Percentiles rank a stretch among this genome's conserved stretches.
phyloP scores from a whole-genome alignment of 2,888 invertebrate species.

The Pomacea canaliculata region DNA sequence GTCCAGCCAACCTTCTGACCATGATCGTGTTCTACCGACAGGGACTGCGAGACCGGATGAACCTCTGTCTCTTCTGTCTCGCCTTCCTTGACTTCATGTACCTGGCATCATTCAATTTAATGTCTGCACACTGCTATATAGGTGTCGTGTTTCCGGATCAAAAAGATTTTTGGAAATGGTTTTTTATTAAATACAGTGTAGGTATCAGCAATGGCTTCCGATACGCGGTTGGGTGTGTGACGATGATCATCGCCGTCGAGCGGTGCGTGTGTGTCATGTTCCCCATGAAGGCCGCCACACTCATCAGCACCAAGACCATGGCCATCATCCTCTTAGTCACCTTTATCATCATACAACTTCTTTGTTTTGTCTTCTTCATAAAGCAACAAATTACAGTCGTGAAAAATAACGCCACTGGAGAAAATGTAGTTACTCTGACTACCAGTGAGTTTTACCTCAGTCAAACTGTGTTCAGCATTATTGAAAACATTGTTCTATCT shows the following conservation, averaged over 20 bases:
- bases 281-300: background rate
- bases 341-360: background rate
- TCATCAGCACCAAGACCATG: background rate
- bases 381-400: background rate
- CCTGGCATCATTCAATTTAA: background rate
- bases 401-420: background rate
- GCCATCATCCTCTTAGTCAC: background rate
- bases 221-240: background rate
- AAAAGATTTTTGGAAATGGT: background rate
- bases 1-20: background rate
- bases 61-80: background rate
- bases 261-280: slow-evolving; percentile 4
- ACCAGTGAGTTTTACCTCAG: background rate
- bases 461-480: background rate
- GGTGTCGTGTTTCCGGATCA: slow-evolving; percentile 31
- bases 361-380: background rate
- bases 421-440: background rate
- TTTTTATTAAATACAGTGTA: background rate
- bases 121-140: background rate
- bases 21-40: background rate
- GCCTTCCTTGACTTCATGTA: background rate
- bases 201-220: background rate
- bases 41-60: background rate
- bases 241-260: background rate
- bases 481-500: background rate